phyloP scores from a whole-genome alignment of 1,140 invertebrate species.

The Leucophenga varia region DNA sequence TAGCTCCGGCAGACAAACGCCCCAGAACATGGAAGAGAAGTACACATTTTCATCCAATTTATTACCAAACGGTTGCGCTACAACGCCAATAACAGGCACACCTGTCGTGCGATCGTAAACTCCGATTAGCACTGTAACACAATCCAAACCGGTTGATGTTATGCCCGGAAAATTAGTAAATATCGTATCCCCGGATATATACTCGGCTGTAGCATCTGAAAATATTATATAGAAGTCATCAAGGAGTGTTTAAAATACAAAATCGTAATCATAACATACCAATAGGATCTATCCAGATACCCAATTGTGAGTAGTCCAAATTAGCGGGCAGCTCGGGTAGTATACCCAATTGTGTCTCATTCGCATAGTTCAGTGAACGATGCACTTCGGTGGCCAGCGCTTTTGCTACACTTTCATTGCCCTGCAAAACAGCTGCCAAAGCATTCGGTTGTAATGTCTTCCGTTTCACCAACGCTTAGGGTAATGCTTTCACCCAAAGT shows the following conservation, averaged over 20 bases:
- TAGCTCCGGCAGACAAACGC: conserved; percentile 59
- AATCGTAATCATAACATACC: too few species aligned
- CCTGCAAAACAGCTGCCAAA: conserved; percentile 70
- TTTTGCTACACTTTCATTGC: conserved; percentile 65
- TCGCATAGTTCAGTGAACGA: conserved; percentile 57
- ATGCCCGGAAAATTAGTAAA: conserved; percentile 57
- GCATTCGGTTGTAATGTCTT: conserved; percentile 68
- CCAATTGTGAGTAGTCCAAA: conserved; percentile 60
- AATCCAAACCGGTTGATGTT: conserved; percentile 71
- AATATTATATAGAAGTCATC: too few species aligned
- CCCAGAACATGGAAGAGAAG: conserved; percentile 71
- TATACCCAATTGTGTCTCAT: conserved; percentile 49
- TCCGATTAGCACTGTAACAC: conserved; percentile 89
- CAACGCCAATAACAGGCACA: conserved; percentile 77
- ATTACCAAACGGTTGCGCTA: conserved; percentile 85
- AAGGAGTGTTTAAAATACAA: too few species aligned
- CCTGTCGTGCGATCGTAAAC: conserved; percentile 75
- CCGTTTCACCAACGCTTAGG: conserved; percentile 66
- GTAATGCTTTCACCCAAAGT: conserved; percentile 70
- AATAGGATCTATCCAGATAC: conserved; percentile 95
- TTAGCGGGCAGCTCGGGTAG: conserved; percentile 41
- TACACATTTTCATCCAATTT: conserved; percentile 60
- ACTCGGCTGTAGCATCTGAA: conserved; percentile 88
- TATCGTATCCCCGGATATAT: conserved; percentile 67
- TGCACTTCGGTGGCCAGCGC: conserved; percentile 78